Conservation (phyloP, 2,113 vertebrate species). For the Microcebus murinus region DNA sequence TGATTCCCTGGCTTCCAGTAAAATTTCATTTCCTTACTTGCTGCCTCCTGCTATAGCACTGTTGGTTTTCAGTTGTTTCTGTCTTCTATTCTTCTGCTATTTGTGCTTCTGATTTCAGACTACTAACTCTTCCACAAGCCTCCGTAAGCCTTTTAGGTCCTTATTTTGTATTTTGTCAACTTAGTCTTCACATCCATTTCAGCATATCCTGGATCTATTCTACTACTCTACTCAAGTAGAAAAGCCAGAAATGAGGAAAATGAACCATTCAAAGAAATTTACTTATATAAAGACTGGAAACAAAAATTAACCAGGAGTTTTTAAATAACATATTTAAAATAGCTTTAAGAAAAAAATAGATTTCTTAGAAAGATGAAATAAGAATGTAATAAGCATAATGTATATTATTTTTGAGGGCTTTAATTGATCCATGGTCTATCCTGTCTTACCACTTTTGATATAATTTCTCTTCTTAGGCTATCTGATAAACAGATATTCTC, state of each 20-base stretch:
- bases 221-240: not conserved
- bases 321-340: not conserved
- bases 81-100: not conserved
- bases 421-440: not conserved
- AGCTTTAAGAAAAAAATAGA: not conserved
- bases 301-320: not conserved
- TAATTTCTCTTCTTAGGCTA: not conserved
- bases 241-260: not conserved
- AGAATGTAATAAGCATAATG: too few species aligned
- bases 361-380: not conserved
- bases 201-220: not conserved
- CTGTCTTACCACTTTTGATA: not conserved
- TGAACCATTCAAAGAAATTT: not conserved
- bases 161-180: not conserved
- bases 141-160: not conserved
- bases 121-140: not conserved
- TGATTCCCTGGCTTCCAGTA: not conserved
- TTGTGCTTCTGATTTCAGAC: not conserved
- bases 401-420: not conserved
- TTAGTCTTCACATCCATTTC: not conserved
- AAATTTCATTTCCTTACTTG: not conserved
- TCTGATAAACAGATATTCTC: not conserved
- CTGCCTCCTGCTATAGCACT: not conserved
- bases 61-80: not conserved
- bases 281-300: not conserved